Evolutionary conservation across 2,113 vertebrate genomes (phyloP), one percentile per base, ranked within the genome.

Genomic region (Callaeas wilsoni): DNA sequence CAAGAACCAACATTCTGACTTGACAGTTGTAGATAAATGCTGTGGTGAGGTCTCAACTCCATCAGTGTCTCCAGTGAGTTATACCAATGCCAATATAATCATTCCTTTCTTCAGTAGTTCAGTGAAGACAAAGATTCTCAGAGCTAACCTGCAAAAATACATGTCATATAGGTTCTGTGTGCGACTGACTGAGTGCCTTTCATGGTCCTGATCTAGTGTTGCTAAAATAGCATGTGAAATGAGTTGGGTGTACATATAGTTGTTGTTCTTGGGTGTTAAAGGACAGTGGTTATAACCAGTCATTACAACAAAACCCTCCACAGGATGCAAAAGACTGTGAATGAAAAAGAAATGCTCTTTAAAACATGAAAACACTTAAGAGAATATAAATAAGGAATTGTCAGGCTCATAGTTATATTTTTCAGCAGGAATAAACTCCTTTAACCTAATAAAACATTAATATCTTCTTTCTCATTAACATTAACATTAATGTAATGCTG

Each of bases 121-220:
- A 55, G 71, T 47, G 60, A 69, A 33, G 60, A 79, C 33, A 92
- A 76, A 47, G 33, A 10, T 33, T 74, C 15, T 92, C 7, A 7
- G 70, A 71, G 33, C 47, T 63, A 41, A 47, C 59, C 44, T 59
- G 47, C 13, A 41, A 42, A 67, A 91, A 20, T 15, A 1, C 5
- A 2, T 39, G 19, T 41, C 5, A 4, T 33, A 5, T 15, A 23
- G 4, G 0, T 71, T 74, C 35, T 78, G 7, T 50, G 26, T 55
- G 52, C 42, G 42, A 30, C 26, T 91, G 0, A 35, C 35, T 30
- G 23, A 41, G 50, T 33, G 44, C 17, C 30, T 42, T 76, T 37
- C 0, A 0, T 59, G 27, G 42, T 41, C 35, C 42, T 50, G 25
- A 39, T 75, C 33, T 12, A 0, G 0, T 6, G 1, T 37, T 37